Evolutionary conservation across 2,888 invertebrate species (phyloP).

Genomic region (Scaptomyza caliginosa): DNA sequence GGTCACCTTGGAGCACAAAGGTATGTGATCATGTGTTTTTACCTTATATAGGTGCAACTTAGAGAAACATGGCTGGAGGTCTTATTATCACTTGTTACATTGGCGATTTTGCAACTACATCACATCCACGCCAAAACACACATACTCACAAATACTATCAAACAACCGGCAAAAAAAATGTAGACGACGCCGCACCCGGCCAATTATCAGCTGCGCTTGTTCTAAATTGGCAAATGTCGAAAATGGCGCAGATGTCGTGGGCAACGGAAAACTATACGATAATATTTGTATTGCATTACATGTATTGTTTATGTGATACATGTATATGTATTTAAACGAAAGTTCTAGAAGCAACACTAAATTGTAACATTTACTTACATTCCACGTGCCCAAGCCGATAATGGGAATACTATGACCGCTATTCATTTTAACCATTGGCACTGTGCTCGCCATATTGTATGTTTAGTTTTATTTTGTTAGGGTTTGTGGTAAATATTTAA

Average conservation of each 20-base stretch:
- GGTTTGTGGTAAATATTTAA: conserved; percentile 10
- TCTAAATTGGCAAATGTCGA: conserved; percentile 2
- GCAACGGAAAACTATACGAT: conserved; percentile 31
- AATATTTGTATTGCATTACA: background rate
- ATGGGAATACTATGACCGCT: conserved; percentile 87
- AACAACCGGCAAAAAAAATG: conserved; percentile 30
- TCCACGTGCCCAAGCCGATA: conserved; percentile 91
- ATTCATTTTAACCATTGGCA: conserved; percentile 86
- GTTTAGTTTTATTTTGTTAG: background rate
- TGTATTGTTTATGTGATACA: too few relatives aligned
- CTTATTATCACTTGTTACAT: conserved; percentile 11
- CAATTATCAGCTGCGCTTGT: conserved; percentile 43
- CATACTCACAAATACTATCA: background rate
- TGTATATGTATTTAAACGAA: background rate
- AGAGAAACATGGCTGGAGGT: background rate
- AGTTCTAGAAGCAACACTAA: background rate
- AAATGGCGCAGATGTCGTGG: conserved; percentile 13
- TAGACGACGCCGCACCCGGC: conserved; percentile 39
- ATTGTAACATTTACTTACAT: conserved; percentile 85
- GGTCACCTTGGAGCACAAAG: conserved; percentile 55
- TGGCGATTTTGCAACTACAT: background rate
- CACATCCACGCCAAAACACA: background rate
- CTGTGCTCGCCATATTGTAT: conserved; percentile 60
- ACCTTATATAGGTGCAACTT: background rate
- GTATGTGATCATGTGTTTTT: background rate